Evolutionary conservation across 2,113 vertebrate genomes (phyloP).

Genomic region (Lampris incognitus): DNA sequence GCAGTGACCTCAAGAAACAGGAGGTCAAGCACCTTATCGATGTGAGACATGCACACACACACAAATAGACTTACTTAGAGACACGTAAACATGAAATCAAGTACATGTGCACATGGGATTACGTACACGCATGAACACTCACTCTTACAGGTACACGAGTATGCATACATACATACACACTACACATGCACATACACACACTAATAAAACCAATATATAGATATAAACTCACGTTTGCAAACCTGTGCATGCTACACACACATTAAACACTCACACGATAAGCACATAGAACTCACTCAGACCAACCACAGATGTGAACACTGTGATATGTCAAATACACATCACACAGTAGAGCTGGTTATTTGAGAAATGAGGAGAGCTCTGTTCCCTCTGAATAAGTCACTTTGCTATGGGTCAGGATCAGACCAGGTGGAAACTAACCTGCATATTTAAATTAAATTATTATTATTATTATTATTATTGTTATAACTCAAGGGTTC

Average conservation of each 20-base stretch:
- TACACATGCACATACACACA: neutral
- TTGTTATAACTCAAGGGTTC: too few species aligned
- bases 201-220: neutral
- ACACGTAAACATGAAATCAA: neutral
- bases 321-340: too few species aligned
- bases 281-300: too few species aligned
- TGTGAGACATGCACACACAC: conserved; percentile 79
- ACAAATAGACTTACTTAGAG: neutral
- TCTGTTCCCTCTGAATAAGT: neutral
- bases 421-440: too few species aligned
- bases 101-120: too few species aligned
- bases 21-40: conserved; percentile 97
- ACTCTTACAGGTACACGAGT: too few species aligned
- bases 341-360: neutral
- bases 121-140: too few species aligned
- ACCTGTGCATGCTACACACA: neutral
- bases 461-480: too few species aligned
- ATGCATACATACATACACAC: too few species aligned
- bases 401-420: neutral
- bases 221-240: neutral
- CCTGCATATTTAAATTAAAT: too few species aligned
- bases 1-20: conserved; percentile 94
- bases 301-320: too few species aligned
- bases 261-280: neutral
- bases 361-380: too few species aligned